phyloP scores from a whole-genome alignment of 2,797 vertebrate genomes.

The Poeciliopsis presidionis region DNA sequence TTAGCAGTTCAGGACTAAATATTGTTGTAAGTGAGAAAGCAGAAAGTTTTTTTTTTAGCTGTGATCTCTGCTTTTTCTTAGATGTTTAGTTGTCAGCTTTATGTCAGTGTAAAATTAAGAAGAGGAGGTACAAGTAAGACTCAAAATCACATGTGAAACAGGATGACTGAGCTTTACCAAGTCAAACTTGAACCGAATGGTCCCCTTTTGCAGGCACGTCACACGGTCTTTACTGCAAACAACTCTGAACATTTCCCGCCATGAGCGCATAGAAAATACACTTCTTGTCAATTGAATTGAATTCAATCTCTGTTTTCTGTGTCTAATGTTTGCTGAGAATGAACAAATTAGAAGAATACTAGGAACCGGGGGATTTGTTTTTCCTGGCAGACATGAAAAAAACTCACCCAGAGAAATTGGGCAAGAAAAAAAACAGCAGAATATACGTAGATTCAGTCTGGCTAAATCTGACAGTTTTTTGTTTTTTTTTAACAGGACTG shows the following conservation, averaged over 20 bases:
- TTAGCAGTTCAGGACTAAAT: background rate
- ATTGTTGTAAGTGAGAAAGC: background rate
- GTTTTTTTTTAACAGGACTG: background rate
- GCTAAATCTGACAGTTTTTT: background rate
- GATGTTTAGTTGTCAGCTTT: constrained; percentile 22
- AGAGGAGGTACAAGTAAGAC: constrained; percentile 18
- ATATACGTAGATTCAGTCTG: background rate
- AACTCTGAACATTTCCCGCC: constrained; percentile 9
- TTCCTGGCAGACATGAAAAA: background rate
- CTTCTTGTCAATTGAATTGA: constrained; percentile 1
- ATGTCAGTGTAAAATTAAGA: constrained; percentile 23
- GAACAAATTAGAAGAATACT: background rate
- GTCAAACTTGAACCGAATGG: background rate
- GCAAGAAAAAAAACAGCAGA: background rate
- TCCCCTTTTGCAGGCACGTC: background rate
- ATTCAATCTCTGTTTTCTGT: background rate
- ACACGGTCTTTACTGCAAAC: background rate
- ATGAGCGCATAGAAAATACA: background rate
- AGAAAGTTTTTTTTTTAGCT: background rate
- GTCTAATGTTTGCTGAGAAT: background rate
- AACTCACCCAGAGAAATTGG: background rate
- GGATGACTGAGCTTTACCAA: background rate
- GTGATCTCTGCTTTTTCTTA: constrained; percentile 8
- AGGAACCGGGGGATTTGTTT: background rate
- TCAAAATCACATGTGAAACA: constrained; percentile 9